Percentiles rank a stretch among this genome's conserved stretches.
Conservation (phyloP, 2,797 vertebrate species). For the Champsocephalus gunnari region DNA sequence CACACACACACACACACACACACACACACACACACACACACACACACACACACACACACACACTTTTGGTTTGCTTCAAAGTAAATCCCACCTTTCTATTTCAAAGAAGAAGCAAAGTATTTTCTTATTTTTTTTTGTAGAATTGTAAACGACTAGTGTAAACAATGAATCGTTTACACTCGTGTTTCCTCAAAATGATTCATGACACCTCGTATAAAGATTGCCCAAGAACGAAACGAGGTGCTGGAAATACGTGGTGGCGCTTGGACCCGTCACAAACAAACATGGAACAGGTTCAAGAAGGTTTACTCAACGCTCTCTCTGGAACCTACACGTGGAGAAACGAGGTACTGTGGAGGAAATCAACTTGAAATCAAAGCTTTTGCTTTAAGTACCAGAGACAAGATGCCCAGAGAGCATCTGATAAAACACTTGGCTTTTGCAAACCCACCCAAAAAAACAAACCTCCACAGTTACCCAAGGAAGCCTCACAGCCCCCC, state of each 20-base stretch:
- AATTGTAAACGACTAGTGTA: slow-evolving; percentile 75
- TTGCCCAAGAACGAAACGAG: slow-evolving; percentile 40
- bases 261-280: slow-evolving; percentile 45
- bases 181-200: slow-evolving; percentile 57
- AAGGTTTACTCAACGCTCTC: slow-evolving; percentile 28
- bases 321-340: slow-evolving; percentile 53
- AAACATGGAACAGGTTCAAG: slow-evolving; percentile 13
- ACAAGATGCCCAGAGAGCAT: slow-evolving; percentile 44
- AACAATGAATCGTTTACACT: slow-evolving; percentile 73
- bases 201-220: slow-evolving; percentile 65
- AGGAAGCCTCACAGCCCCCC: slow-evolving; percentile 47
- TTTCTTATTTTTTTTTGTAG: slow-evolving; percentile 38
- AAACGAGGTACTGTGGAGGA: not conserved
- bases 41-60: not conserved
- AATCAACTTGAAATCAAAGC: slow-evolving; percentile 17
- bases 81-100: slow-evolving; percentile 78
- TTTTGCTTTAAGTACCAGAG: slow-evolving; percentile 60
- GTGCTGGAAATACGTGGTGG: slow-evolving; percentile 17
- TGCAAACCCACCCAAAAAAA: slow-evolving; percentile 36
- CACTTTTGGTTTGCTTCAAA: slow-evolving; percentile 82
- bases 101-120: slow-evolving; percentile 61
- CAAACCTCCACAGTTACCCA: slow-evolving; percentile 32
- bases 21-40: too few species aligned
- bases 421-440: slow-evolving; percentile 58
- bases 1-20: not conserved